Evolutionary conservation across 23 tunicate genomes (phyloP), one percentile per base, ranked within the genome.

Genomic region (Oikopleura dioica): DNA sequence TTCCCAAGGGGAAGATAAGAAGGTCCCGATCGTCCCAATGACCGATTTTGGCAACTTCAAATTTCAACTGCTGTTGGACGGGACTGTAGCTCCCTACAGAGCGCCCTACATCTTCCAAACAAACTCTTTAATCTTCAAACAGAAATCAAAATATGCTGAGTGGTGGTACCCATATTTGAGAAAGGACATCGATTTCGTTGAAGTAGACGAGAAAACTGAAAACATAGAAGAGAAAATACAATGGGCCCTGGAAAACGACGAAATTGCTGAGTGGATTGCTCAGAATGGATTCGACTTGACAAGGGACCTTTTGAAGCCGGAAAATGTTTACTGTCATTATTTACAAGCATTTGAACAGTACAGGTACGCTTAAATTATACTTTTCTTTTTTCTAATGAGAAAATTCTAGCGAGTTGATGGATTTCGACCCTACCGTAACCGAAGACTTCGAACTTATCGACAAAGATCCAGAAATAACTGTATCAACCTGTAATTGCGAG

Each of bases 31-130:
- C 72, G 26, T 63, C 2, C 72, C 72, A 16, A 23, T 63, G 16
- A 28, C 72, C 26, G 33, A 63, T 12, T 12, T 63, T 23, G 72
- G 72, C 33, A 23, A 63, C 2, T 63, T 12, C 26, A 63, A 63
- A 63, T 63, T 12, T 28, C 99, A 94, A 69, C 78, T 94, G 23
- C 83, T 86, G 55, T 69, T 94, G 36, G 99, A 94, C 75, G 99
- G 99, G 31, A 94, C 99, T 0, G 99, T 94, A 1, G 99, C 99
- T 1, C 95, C 99, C 0, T 94, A 94, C 77, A 83, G 99, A 30
- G 80, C 87, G 59, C 99, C 99, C 1, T 94, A 94, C 55, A 58
- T 94, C 1, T 50, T 94, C 77, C 72, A 78, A 29, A 87, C 82
- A 9, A 85, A 84, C 63, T 67, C 85, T 5, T 63, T 87, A 23